Evolutionary conservation across 2,888 invertebrate genomes (phyloP), one percentile per base, ranked within the genome.

Genomic region (Xestia sexstrigata): DNA sequence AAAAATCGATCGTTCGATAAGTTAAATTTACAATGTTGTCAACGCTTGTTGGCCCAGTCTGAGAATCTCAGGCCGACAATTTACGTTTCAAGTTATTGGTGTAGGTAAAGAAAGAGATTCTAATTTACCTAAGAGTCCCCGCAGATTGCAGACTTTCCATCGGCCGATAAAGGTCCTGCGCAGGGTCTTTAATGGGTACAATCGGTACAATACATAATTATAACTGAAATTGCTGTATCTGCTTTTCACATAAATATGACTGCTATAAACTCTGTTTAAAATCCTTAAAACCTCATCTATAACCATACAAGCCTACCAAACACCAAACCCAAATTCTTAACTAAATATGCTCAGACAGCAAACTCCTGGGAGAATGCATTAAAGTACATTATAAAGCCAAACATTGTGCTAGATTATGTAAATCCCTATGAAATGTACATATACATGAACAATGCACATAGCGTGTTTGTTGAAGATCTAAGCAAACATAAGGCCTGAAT

Each of bases 321-420:
- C 39, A 49, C 60, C 47, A 39, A 23, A 23, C 13, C 20, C 9
- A 49, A 76, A 67, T 15, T 66, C 39, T 60, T 60, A 35, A 68
- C 62, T 68, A 63, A 35, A 39, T 71, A 75, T 71, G 47, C 70
- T 71, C 62, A 63, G 80, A 74, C 81, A 65, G 23, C 52, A 45
- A 66, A 70, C 20, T 62, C 42, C 30, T 52, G 13, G 13, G 20
- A 47, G 60, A 60, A 67, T 66, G 15, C 42, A 70, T 77, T 68
- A 55, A 55, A 23, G 26, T 49, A 26, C n/a, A 80, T 67, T 58
- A 75, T 30, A 42, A 35, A 55, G 30, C 30, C 8, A 26, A 30
- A 26, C 47, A n/a, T n/a, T 49, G 17, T 60, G 13, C 23, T 52
- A 60, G 35, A 67, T 35, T 52, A 66, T 45, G 35, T 5, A 35